Percentiles rank a stretch among this genome's conserved stretches.
These are phyloP conservation scores for Pterophyllum scalare DNA, from an alignment of 2,113 vertebrate genomes.

Conservation along the genomic window DNA sequence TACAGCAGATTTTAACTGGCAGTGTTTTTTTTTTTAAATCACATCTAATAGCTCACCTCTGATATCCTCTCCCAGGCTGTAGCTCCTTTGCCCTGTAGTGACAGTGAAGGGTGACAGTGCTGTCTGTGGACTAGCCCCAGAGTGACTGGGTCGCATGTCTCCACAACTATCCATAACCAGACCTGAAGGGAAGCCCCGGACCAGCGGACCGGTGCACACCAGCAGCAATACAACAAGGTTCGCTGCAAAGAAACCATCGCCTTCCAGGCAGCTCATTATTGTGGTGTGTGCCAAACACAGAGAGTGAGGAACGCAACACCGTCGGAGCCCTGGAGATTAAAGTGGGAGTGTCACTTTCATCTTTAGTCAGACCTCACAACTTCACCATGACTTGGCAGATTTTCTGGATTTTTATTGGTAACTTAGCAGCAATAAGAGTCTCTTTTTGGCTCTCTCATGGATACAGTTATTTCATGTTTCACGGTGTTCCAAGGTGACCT, in stretches of 20 bases:
- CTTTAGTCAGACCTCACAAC: background rate
- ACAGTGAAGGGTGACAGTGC: constrained; percentile 37
- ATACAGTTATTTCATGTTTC: constrained; percentile 20
- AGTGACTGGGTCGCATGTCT: constrained; percentile 53
- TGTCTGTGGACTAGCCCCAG: background rate
- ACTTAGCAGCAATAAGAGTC: background rate
- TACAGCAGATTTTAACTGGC: too few species aligned
- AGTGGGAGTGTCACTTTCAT: background rate
- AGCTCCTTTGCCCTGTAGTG: constrained; percentile 6
- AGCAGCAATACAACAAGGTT: constrained; percentile 15
- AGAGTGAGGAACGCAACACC: background rate
- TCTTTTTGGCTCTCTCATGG: background rate
- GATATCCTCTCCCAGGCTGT: constrained; percentile 44
- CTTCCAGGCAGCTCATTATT: background rate
- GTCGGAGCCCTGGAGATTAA: background rate
- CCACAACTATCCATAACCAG: constrained; percentile 36
- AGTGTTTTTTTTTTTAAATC: too few species aligned
- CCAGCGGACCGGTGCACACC: background rate
- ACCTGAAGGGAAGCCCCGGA: constrained; percentile 43
- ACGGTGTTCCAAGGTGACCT: constrained; percentile 93
- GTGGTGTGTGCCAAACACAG: background rate
- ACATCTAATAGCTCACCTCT: constrained; percentile 56
- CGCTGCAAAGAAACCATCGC: background rate
- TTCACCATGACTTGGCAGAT: background rate
- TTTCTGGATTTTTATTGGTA: background rate